These are phyloP conservation scores for Seriola dumerili DNA, from an alignment of 2,113 vertebrate genomes.

Conservation along the genomic window DNA sequence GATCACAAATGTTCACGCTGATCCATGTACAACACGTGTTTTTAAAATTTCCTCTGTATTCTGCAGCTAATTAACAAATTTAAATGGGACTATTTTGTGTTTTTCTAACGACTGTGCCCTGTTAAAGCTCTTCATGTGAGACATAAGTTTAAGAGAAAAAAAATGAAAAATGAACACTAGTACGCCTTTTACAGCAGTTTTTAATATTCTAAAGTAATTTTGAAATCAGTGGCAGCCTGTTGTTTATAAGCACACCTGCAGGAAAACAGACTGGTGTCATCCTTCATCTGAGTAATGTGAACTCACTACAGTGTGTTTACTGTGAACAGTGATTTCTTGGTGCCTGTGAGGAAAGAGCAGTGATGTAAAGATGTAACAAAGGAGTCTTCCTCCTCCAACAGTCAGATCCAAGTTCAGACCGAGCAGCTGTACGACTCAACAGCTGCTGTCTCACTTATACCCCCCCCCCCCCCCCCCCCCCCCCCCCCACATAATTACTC, in stretches of 20 bases:
- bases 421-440: constrained; percentile 66
- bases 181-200: neutral
- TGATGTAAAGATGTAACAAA: constrained; percentile 5
- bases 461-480: constrained; percentile 10
- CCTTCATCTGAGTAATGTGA: neutral
- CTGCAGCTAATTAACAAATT: neutral
- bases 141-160: too few relatives aligned
- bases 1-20: too few relatives aligned
- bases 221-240: too few relatives aligned
- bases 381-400: constrained; percentile 22
- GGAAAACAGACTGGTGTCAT: too few relatives aligned
- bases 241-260: too few relatives aligned
- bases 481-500: constrained; percentile 52
- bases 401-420: constrained; percentile 13
- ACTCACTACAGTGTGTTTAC: too few relatives aligned
- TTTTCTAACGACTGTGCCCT: too few relatives aligned
- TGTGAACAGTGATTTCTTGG: too few relatives aligned
- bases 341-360: neutral
- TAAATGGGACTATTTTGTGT: too few relatives aligned
- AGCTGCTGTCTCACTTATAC: constrained; percentile 59
- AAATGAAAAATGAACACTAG: too few relatives aligned
- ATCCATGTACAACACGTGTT: too few relatives aligned
- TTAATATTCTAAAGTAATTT: neutral
- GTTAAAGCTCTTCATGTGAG: too few relatives aligned
- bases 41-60: neutral